Conservation (phyloP, 2,797 vertebrate species). For the Cottoperca gobio region DNA sequence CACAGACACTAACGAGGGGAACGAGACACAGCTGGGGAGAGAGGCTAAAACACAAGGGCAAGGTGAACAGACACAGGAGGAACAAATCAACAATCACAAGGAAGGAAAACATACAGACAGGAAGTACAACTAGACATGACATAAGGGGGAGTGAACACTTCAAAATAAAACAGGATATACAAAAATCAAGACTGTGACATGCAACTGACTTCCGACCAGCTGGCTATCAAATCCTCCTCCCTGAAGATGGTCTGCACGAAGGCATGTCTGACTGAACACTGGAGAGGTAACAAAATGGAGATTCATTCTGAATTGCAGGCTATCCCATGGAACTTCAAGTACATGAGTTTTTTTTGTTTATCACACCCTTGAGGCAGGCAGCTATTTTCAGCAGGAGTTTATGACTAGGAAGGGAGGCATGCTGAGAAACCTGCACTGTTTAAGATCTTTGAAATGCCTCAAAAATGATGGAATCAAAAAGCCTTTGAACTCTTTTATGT, state of each 20-base stretch:
- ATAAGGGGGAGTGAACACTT: too few species aligned
- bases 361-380: neutral
- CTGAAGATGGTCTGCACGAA: neutral
- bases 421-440: neutral
- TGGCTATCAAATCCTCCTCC: neutral
- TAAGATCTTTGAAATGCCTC: neutral
- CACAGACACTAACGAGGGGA: too few species aligned
- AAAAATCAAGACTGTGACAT: too few species aligned
- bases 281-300: neutral
- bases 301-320: neutral
- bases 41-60: too few species aligned
- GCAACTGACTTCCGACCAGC: slow-evolving; percentile 2
- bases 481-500: neutral
- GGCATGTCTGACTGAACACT: neutral
- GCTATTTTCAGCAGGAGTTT: slow-evolving; percentile 12
- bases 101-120: too few species aligned
- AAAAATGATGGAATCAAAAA: neutral
- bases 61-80: too few species aligned
- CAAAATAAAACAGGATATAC: too few species aligned
- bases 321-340: neutral
- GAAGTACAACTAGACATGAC: too few species aligned
- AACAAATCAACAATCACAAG: too few species aligned
- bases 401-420: neutral
- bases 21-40: too few species aligned
- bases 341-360: neutral